A percentile compares a stretch with the other conserved stretches of the same genome.
phyloP scores from a whole-genome alignment of 2,113 vertebrate species.

The Oreotrochilus melanogaster region DNA sequence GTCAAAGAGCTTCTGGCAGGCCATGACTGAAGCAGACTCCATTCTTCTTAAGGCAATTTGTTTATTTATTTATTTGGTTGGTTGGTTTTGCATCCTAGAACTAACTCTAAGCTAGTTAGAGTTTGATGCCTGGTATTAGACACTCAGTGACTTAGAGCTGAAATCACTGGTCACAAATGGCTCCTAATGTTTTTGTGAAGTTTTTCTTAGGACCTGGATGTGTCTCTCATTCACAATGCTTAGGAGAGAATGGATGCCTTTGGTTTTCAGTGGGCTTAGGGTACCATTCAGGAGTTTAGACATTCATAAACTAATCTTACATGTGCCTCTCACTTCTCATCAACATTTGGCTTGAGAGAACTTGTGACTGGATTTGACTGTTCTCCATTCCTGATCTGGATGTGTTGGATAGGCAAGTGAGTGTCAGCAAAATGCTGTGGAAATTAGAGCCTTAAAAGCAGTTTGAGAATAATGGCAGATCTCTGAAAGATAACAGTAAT shows the following conservation, averaged over 20 bases:
- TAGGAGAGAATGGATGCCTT: background rate
- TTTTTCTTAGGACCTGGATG: background rate
- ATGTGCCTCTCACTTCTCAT: accelerated
- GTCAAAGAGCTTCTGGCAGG: background rate
- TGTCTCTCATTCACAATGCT: background rate
- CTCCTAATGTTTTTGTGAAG: background rate
- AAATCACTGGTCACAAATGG: background rate
- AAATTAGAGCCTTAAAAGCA: background rate
- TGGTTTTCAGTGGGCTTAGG: background rate
- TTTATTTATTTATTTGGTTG: background rate
- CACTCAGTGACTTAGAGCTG: background rate
- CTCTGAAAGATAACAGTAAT: background rate
- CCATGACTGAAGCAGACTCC: background rate
- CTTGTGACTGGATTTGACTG: background rate
- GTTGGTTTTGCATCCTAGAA: background rate
- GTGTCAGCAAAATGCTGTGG: too few species aligned
- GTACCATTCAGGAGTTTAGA: background rate
- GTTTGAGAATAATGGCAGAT: background rate
- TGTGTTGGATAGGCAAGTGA: background rate
- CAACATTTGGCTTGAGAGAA: accelerated
- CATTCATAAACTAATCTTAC: too few species aligned
- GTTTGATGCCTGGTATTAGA: background rate
- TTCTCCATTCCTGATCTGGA: background rate
- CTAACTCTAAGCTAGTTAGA: background rate
- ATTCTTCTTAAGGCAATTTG: background rate